Evolutionary conservation across 1,140 invertebrate species (phyloP).

Genomic region (Vanessa atalanta): DNA sequence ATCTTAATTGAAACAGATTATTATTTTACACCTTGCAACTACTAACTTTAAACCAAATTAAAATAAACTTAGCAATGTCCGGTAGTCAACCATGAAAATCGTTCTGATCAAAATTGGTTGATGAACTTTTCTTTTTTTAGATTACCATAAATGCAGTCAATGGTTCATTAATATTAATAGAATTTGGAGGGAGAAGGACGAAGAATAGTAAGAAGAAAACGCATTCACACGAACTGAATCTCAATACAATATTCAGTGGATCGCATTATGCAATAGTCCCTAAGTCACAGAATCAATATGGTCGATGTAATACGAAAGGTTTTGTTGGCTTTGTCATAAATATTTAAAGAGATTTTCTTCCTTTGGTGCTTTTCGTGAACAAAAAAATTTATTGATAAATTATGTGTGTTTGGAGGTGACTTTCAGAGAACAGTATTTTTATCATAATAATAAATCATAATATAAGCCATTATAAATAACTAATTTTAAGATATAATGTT

Average conservation of each 20-base stretch:
- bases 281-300: conserved; percentile 75
- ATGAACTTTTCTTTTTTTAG: too few relatives aligned
- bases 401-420: not conserved
- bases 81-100: too few relatives aligned
- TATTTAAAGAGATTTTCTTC: conserved; percentile 65
- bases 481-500: too few relatives aligned
- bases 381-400: conserved; percentile 29
- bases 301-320: conserved; percentile 61
- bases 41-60: too few relatives aligned
- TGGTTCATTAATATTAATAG: conserved; percentile 9
- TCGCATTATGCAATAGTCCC: conserved; percentile 68
- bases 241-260: conserved; percentile 68
- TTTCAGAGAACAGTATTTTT: not conserved
- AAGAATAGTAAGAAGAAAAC: conserved; percentile 20
- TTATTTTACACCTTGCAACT: too few relatives aligned
- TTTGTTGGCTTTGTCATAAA: conserved; percentile 66
- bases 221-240: conserved; percentile 48
- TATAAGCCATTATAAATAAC: too few relatives aligned
- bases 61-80: too few relatives aligned
- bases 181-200: not conserved
- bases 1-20: too few relatives aligned
- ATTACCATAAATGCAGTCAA: not conserved
- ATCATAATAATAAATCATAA: not conserved
- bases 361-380: conserved; percentile 46
- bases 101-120: too few relatives aligned